Conservation (phyloP, 2,797 vertebrate genomes). For the Urocyon cinereoargenteus region DNA sequence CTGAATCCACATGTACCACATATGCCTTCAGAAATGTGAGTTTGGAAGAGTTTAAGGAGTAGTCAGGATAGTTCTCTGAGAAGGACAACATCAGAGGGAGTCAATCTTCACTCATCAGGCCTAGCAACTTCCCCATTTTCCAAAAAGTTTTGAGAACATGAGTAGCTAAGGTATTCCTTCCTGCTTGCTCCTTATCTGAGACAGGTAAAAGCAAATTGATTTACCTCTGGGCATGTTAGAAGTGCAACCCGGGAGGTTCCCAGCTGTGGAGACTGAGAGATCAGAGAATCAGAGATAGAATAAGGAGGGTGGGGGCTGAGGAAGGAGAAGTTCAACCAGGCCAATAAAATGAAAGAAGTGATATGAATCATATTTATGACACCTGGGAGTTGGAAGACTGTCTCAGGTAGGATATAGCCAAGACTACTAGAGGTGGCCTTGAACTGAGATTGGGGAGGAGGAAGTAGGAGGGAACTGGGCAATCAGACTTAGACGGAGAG, state of each 20-base stretch:
- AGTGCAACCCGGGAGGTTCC: neutral
- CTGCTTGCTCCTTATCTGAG: neutral
- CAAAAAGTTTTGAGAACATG: constrained; percentile 41
- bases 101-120: neutral
- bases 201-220: neutral
- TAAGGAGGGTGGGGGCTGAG: neutral
- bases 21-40: neutral
- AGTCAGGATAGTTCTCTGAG: neutral
- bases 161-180: neutral
- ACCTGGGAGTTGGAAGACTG: neutral
- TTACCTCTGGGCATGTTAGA: neutral
- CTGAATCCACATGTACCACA: neutral
- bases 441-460: neutral
- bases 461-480: constrained; percentile 6
- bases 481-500: neutral
- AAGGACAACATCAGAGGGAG: neutral
- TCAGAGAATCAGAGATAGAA: neutral
- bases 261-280: neutral
- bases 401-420: constrained; percentile 1
- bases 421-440: neutral
- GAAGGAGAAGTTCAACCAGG: constrained; percentile 4
- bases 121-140: neutral
- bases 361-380: constrained; percentile 4
- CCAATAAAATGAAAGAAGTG: neutral
- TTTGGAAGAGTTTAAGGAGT: neutral